These are phyloP conservation scores for Deroplatys truncata DNA, from an alignment of 2,888 invertebrate genomes.

Conservation along the genomic window DNA sequence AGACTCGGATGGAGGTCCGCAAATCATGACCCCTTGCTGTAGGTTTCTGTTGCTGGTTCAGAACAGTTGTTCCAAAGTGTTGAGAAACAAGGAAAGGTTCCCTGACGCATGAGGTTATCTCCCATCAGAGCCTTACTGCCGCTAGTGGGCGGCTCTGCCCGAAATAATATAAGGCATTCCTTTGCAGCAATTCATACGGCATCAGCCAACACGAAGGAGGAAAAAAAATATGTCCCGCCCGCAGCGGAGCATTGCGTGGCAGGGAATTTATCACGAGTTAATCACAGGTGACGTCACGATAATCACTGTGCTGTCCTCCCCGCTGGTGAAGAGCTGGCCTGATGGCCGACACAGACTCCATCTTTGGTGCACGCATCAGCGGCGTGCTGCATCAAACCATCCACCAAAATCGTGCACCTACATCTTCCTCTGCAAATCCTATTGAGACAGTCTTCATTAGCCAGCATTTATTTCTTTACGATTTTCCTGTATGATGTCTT, in stretches of 20 bases:
- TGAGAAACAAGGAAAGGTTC: too few relatives aligned
- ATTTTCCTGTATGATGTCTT: too few relatives aligned
- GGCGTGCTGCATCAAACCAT: not conserved
- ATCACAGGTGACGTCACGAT: conserved; percentile 29
- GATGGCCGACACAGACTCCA: not conserved
- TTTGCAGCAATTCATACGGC: not conserved
- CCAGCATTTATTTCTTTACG: too few relatives aligned
- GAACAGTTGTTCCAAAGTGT: too few relatives aligned
- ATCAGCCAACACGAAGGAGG: not conserved
- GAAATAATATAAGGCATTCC: not conserved
- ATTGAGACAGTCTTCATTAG: too few relatives aligned
- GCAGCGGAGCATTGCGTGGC: not conserved
- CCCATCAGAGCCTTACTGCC: not conserved
- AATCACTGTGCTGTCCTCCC: conserved; percentile 13
- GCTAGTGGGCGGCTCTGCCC: not conserved
- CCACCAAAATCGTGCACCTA: too few relatives aligned
- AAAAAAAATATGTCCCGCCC: not conserved
- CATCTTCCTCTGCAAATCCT: too few relatives aligned
- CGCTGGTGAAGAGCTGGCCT: not conserved
- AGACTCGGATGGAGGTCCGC: too few relatives aligned
- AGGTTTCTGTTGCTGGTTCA: too few relatives aligned
- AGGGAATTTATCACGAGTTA: conserved; percentile 26
- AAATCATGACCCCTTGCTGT: too few relatives aligned
- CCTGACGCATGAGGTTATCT: not conserved
- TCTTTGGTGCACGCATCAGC: not conserved